Evolutionary conservation across 2,797 vertebrate genomes (phyloP), one percentile per base, ranked within the genome.

Genomic region (Podargus strigoides): DNA sequence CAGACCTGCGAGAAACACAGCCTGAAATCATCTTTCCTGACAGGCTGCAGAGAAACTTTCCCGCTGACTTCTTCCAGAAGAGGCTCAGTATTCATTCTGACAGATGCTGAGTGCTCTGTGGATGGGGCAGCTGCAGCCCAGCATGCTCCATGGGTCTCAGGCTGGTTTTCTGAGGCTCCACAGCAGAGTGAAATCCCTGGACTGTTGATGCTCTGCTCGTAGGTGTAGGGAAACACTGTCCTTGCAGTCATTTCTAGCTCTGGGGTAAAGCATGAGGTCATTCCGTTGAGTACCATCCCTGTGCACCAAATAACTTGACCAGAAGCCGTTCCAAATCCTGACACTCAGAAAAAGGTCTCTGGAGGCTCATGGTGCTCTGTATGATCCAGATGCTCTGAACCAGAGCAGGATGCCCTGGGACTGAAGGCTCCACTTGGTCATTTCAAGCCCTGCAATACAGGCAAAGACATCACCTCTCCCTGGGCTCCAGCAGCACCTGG

Each of bases 91-190:
- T 16, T 37, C n/a, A 24, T 37, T 49, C 74, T 13, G 69, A 46
- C 64, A 49, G 76, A 32, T 17, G 50, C 60, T 21, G 69, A 60
- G 60, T 1, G 46, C 59, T 66, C 55, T 2, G 36, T 3, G 64
- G 46, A 52, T 0, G 5, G 26, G 30, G 55, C 1, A 2, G 72
- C 41, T 2, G 4, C 47, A 28, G 27, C 74, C 27, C n/a, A 37
- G 74, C 20, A 6, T 1, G 0, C 13, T 46, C 21, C 49, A 10
- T 0, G 3, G 39, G 19, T 67, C 72, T 37, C 49, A 49, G n/a
- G 53, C 58, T 41, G 14, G 12, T 67, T 77, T 77, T 24, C 24
- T 32, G 34, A 90, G 36, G 28, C 44, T 37, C 49, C 32, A 6
- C 24, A 49, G 26, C 15, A 1, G 0, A 8, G 30, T 15, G 77